Evolutionary conservation across 2,797 vertebrate species (phyloP).

Genomic region (Tamandua tetradactyla): DNA sequence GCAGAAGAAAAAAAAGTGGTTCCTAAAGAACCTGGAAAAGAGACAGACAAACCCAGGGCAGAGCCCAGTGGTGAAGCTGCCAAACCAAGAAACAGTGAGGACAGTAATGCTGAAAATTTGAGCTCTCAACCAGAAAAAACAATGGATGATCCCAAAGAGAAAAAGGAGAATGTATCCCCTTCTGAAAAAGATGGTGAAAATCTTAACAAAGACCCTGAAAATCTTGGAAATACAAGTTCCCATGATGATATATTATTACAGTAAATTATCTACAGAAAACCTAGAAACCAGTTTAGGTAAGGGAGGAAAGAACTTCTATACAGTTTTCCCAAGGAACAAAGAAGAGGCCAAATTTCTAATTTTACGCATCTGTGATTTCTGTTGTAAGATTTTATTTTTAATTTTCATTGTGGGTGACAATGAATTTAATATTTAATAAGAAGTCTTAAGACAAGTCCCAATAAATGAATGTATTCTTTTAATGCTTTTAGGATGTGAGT

Average conservation of each 20-base stretch:
- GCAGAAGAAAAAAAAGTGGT: conserved; percentile 79
- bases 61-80: conserved; percentile 68
- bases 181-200: conserved; percentile 67
- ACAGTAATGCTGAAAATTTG: conserved; percentile 32
- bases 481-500: conserved; percentile 57
- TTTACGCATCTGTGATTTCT: conserved; percentile 58
- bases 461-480: conserved; percentile 70
- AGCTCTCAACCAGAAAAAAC: conserved; percentile 74
- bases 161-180: conserved; percentile 60
- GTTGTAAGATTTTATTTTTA: conserved; percentile 47
- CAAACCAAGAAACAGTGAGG: conserved; percentile 61
- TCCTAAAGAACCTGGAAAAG: conserved; percentile 68
- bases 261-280: conserved; percentile 53
- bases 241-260: conserved; percentile 49
- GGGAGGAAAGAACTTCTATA: background rate
- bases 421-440: conserved; percentile 19
- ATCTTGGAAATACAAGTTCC: conserved; percentile 41
- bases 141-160: conserved; percentile 27
- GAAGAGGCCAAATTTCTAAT: conserved; percentile 69
- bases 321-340: conserved; percentile 52
- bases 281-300: conserved; percentile 55
- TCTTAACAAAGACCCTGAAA: conserved; percentile 67
- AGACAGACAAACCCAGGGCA: conserved; percentile 34
- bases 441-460: conserved; percentile 55
- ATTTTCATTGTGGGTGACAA: conserved; percentile 58